Base-by-base conservation (phyloP, 2,888 invertebrate species). In the Apocheima hispidaria region DNA sequence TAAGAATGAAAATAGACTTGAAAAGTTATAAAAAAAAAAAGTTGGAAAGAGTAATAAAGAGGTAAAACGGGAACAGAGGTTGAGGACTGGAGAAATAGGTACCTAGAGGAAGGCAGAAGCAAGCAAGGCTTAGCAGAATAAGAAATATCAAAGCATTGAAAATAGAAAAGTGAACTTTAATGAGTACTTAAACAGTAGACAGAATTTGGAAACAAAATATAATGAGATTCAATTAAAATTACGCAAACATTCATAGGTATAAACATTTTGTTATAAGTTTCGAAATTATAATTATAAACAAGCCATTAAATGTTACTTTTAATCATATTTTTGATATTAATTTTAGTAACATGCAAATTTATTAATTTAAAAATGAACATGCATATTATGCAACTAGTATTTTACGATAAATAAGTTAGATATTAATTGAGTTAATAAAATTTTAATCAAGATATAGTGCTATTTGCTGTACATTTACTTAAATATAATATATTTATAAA, bases 41-140 rank as follows among this genome's bases (percentile, higher is more conserved):
- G 20, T 43, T 20, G 1, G n/a, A n/a, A 20, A 20, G 6, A 23
- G 43, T 43, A n/a, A 21, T 6, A n/a, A 26, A 21, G 23, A 40
- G 46, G 23, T 30, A 46, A 40, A 53, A 35, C 51, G 36, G 54
- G 53, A 49, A 38, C 38, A 53, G 30, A 56, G 9, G 18, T 20
- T 6, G 52, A 33, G 20, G 36, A 26, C 65, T 62, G 59, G 61
- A 61, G 58, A 61, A 49, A 54, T 5, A 63, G 60, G 51, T 60
- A 66, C 50, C 65, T 63, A 38, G 58, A 51, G 71, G 56, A 14
- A 70, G 72, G 75, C 72, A 63, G 59, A 72, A 76, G 77, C 77
- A 75, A 76, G 81, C 82, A 69, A 38, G 28, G 78, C 75, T 6
- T 77, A 79, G 78, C 78, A 68, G 74, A 66, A 65, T 58, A 65